phyloP scores from a whole-genome alignment of 1,140 invertebrate genomes.

The Luehdorfia chinensis region DNA sequence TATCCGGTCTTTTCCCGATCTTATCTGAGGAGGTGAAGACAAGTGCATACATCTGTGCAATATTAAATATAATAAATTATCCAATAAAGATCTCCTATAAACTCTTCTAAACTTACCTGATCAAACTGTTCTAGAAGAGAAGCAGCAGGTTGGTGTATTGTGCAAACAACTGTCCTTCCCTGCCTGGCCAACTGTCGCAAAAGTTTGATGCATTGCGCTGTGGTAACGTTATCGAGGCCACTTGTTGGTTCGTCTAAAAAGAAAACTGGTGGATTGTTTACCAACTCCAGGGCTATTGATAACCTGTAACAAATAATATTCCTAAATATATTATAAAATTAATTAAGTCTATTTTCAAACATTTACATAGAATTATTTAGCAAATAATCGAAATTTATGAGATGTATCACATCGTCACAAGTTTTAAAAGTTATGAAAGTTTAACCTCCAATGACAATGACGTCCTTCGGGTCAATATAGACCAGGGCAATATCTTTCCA shows the following conservation, averaged over 20 bases:
- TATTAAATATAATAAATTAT: too few species aligned
- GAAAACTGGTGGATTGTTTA: slow-evolving; percentile 90
- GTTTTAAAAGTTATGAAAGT: too few species aligned
- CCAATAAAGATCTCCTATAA: too few species aligned
- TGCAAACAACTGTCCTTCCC: slow-evolving; percentile 86
- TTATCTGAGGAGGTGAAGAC: too few species aligned
- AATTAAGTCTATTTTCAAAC: background rate
- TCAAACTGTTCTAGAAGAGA: slow-evolving; percentile 93
- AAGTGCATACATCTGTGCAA: too few species aligned
- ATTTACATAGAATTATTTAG: background rate
- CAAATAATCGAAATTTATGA: background rate
- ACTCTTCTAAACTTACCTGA: slow-evolving; percentile 76
- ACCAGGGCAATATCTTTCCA: too few species aligned
- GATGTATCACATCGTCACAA: background rate
- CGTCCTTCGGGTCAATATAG: too few species aligned
- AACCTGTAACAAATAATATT: slow-evolving; percentile 70
- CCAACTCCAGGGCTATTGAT: slow-evolving; percentile 89
- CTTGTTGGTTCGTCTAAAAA: slow-evolving; percentile 86
- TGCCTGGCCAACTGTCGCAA: slow-evolving; percentile 81
- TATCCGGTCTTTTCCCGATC: too few species aligned
- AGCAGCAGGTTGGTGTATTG: slow-evolving; percentile 90
- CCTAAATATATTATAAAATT: background rate
- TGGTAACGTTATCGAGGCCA: slow-evolving; percentile 91
- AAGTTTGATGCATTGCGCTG: slow-evolving; percentile 88
- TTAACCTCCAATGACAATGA: too few species aligned